Base-by-base conservation (phyloP, 2,888 invertebrate genomes). In the Neoitamus cyanurus region DNA sequence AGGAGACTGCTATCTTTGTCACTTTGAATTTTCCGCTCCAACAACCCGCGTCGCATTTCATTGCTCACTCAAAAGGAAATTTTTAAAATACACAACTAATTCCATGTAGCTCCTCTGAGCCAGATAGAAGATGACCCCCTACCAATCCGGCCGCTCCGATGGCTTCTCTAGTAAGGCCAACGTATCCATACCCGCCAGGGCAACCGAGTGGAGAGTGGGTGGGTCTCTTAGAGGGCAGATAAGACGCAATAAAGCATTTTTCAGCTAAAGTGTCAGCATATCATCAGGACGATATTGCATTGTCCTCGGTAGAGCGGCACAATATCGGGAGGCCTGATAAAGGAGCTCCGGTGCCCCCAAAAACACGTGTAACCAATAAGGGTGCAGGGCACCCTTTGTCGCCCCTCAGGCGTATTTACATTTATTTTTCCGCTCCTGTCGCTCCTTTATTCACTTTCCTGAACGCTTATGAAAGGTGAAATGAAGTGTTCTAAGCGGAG, bases 401-500 rank as follows among this genome's bases (percentile, higher is more conserved):
- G 78, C 58, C 31, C 48, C 75, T 58, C 42, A 20, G 58, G 82
- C 36, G 68, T 82, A 82, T 82, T 82, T 82, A 82, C 82, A 82
- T 82, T 82, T 82, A 82, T 82, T 82, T 69, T 82, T 82, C 69
- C 82, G 82, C 69, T 82, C 34, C 68, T 82, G 82, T 82, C 82
- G 82, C 31, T 82, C 69, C 82, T 82, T 82, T 82, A 82, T 82
- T 69, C 82, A 69, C 69, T 68, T 82, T 69, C 37, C 48, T 69
- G 69, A 69, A 68, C 69, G 82, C 69, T 82, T 82, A 69, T 82
- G 82, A 82, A 82, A 69, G 82, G 82, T 82, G 82, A 82, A 82
- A 82, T 82, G 82, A 82, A 82, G 82, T 82, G 82, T 82, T 82
- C 82, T 69, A 82, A 82, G 69, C 82, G 82, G 82, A 82, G 82